Evolutionary conservation across 2,888 invertebrate species (phyloP), one percentile per base, ranked within the genome.

Genomic region (Hypolimnas misippus): DNA sequence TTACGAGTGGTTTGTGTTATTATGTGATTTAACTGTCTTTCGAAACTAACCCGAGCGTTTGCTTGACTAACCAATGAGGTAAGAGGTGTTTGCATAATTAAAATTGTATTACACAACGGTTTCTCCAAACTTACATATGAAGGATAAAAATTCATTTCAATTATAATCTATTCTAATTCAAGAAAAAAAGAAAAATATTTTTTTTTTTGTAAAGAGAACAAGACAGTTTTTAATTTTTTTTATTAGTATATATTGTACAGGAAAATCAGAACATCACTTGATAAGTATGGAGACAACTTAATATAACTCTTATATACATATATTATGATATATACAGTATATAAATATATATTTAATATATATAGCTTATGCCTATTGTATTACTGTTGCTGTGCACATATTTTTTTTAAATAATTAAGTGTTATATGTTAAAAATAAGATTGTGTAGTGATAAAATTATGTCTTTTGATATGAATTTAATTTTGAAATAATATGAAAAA

Each of bases 31-130:
- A 5, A 25, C 3, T 38, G 38, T n/a, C 49, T 40, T 16, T 61
- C 8, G 50, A 50, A 35, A 21, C 17, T 61, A 57, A 54, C 46
- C 14, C 16, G 54, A 58, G 46, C n/a, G 16, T 16, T 54, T 53
- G 57, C 50, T 62, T 50, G 10, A 57, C 61, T 65, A 65, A 65
- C 53, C 21, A 46, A 4, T 16, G 53, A 65, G 64, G 64, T 65
- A 61, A 61, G 61, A 53, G 21, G 29, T 19, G 14, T 50, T 16
- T n/a, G 19, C 1, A 29, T 5, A 10, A 17, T 46, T 35, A 57
- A 16, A 16, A 17, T 42, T 17, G 3, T 8, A 38, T 25, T n/a
- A 31, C n/a, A n/a, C 17, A 19, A 57, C 29, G 2, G 50, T 40
- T 35, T 38, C 3, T 10, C 12, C 25, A 35, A n/a, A n/a, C n/a